A percentile compares a stretch with the other conserved stretches of the same genome.
Evolutionary conservation across 1,140 invertebrate species (phyloP).

Genomic region (Drosophila murphyi): DNA sequence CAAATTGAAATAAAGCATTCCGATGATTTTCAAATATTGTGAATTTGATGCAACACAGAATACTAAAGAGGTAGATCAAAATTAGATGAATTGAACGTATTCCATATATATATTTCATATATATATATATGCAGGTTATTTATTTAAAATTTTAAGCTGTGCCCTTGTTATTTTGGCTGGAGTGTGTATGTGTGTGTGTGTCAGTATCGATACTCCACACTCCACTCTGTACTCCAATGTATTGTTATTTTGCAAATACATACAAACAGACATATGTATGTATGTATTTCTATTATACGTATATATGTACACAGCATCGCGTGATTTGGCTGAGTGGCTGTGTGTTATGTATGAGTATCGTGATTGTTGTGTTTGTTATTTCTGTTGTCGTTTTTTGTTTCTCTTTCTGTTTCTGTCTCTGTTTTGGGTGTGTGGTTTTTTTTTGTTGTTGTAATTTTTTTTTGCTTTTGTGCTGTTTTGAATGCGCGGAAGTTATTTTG

Average conservation of each 20-base stretch:
- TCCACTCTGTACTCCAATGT: background rate
- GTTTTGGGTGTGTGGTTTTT: background rate
- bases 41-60: background rate
- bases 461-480: constrained; percentile 25
- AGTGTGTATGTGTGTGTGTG: too few relatives aligned
- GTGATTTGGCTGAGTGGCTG: constrained; percentile 57
- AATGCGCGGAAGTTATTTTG: constrained; percentile 63
- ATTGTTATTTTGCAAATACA: background rate
- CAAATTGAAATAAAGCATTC: background rate
- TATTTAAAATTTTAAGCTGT: background rate
- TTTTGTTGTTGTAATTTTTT: constrained; percentile 4
- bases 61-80: background rate
- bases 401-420: background rate
- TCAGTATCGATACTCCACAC: too few relatives aligned
- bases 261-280: background rate
- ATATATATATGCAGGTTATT: too few relatives aligned
- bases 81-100: too few relatives aligned
- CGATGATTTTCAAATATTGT: background rate
- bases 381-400: constrained; percentile 28
- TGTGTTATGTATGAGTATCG: constrained; percentile 15
- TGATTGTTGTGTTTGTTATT: constrained; percentile 47
- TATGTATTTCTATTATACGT: constrained; percentile 24
- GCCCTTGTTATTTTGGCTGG: background rate
- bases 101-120: too few relatives aligned
- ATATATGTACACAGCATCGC: constrained; percentile 36